Base-by-base conservation (phyloP, 1,140 invertebrate species). In the Lethocerus indicus region DNA sequence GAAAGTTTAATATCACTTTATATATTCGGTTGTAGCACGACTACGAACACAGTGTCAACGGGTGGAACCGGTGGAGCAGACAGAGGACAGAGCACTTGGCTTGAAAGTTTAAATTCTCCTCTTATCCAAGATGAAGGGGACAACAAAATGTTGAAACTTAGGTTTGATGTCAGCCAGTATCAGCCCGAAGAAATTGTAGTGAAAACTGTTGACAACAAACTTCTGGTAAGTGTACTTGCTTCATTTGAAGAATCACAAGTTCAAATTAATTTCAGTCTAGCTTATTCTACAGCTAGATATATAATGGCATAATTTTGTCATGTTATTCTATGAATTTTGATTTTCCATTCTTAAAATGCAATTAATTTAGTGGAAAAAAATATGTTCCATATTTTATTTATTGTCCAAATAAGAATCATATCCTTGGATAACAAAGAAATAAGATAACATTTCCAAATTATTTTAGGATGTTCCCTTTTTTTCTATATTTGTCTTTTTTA, bases 131-230 rank as follows among this genome's bases (percentile, higher is more conserved):
- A 91, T 54, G 85, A 89, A 63, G 86, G 87, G 21, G 82, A 88
- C 59, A 85, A 78, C 69, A 93, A 92, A 67, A 79, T 79, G 60
- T 69, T 93, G 32, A 92, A 92, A 63, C 73, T 93, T 16, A 74
- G 88, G 60, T 95, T 94, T 65, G 90, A 95, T 61, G 89, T 94
- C 41, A 90, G 85, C 61, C 86, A 93, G 67, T 93, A 93, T 65
- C 80, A 82, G 41, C 89, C 89, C 12, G 89, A 94, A 62, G 89
- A 95, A 72, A 93, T 95, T 63, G 85, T 93, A 57, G 88, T 95
- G 47, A 94, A 94, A 69, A 94, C 88, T 54, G 87, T 94, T 45
- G 88, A 94, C 69, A 92, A 93, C 67, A 92, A 92, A 74, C 73
- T 94, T 56, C 72, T 93, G 76, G 89, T 92, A 67, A 78, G 81